These are phyloP conservation scores for Crotalus horridus DNA, from an alignment of 2,113 vertebrate species.

Conservation along the genomic window DNA sequence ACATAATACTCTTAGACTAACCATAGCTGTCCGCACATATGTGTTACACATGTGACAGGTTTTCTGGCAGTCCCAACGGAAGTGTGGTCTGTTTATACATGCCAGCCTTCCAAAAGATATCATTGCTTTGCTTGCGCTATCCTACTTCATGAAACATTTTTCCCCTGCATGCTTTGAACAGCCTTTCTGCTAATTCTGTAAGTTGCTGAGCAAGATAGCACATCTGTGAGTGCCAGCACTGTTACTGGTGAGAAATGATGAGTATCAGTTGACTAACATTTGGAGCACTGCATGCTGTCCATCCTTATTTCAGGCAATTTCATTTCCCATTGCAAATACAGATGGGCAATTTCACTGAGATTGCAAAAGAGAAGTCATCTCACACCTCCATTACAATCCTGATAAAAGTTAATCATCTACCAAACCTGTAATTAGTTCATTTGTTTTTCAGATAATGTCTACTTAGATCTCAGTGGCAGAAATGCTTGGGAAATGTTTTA, in stretches of 20 bases:
- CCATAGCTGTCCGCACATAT: not conserved
- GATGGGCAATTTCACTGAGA: not conserved
- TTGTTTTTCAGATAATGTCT: not conserved
- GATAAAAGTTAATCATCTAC: not conserved
- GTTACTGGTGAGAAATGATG: not conserved
- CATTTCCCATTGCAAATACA: not conserved
- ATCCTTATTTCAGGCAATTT: not conserved
- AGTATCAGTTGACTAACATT: not conserved
- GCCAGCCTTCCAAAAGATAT: not conserved
- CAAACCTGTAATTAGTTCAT: not conserved
- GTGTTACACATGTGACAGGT: not conserved
- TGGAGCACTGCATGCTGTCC: not conserved
- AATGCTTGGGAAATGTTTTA: not conserved
- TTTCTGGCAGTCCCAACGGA: not conserved
- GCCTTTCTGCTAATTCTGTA: not conserved
- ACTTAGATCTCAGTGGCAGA: not conserved
- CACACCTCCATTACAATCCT: not conserved
- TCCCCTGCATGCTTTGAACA: not conserved
- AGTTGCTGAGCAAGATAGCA: not conserved
- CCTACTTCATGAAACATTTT: not conserved
- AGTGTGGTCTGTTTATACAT: not conserved
- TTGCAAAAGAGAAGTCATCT: not conserved
- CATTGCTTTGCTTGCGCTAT: not conserved
- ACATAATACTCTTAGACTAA: not conserved
- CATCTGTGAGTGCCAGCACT: not conserved